Base-by-base conservation (phyloP, 2,888 invertebrate species). In the Synergus itoensis region DNA sequence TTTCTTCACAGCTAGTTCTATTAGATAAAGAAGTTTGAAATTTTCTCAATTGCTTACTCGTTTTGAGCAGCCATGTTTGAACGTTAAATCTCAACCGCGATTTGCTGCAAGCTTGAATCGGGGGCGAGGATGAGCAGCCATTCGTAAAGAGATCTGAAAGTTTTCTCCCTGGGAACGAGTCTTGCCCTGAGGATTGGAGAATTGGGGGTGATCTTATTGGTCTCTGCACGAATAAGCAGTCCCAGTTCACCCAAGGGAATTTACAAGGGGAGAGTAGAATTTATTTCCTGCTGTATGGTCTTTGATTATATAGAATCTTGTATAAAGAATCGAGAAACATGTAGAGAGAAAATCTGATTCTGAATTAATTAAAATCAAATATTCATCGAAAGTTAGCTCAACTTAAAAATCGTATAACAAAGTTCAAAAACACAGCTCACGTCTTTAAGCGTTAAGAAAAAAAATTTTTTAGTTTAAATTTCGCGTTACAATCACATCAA, bases 151-250 rank as follows among this genome's bases (percentile, higher is more conserved):
- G 84, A 85, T 84, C 86, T 84, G 81, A 85, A 84, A 86, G 81
- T 87, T 83, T 84, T 77, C 82, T 84, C 83, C 81, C 83, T 57
- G 57, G 78, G 82, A 69, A 82, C 78, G 81, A 82, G 80, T 81
- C 82, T 81, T 77, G 78, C 78, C 81, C 82, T 81, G 77, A 79
- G 82, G 84, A 84, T 81, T 81, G 80, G 79, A 77, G 84, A 84
- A 84, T 48, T 53, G 84, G 84, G 84, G 83, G 83, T 85, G 84
- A 86, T 88, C 85, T 89, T 88, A 88, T 89, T 86, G 88, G 87
- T 87, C 87, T 85, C 83, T 79, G 85, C 85, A 87, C 86, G 87
- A 87, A 88, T 86, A 86, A 85, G 86, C 87, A 85, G 83, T 85
- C 84, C 84, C 82, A 84, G 81, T 83, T 83, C 84, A 84, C 86